Base-by-base conservation (phyloP, 2,888 invertebrate genomes). In the Pedicia rivosa region DNA sequence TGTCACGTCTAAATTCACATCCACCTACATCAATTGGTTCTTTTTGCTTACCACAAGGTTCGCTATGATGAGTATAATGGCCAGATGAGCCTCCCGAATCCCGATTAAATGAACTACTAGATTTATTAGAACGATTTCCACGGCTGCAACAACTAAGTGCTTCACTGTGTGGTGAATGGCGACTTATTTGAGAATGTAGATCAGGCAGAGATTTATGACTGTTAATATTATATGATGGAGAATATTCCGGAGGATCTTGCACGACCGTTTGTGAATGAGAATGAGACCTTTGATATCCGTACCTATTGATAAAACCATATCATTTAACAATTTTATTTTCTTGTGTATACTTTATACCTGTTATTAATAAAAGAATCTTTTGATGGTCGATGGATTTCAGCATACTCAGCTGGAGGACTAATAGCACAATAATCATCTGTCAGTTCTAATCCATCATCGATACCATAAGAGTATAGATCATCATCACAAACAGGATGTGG, bases 191-290 rank as follows among this genome's bases (percentile, higher is more conserved):
- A 12, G 74, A 70, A 48, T 78, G 78, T 35, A 81, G 62, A 54
- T 81, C 82, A 1, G 87, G 87, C 48, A 87, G 62, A 24, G 86
- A 86, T 53, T 87, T 87, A 64, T 87, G 86, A 42, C 72, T 72
- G 49, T 72, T 73, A 46, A 72, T 73, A 48, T 72, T 72, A 42
- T 63, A 63, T 20, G 57, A 52, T 14, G 55, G 52, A 22, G 52
- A 47, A 31, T 49, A 47, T 36, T 56, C 54, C 13, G 66, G 65
- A 20, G 68, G 67, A 22, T 68, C 68, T 2, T 67, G 64, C 48
- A 65, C 62, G 46, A 67, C 67, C 43, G 71, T 68, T 49, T 72
- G 72, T 1, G 70, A 73, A 50, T 72, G 71, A n/a, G 78, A 68
- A 49, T 71, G 69, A 13, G 74, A 73, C 46, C 74, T 55, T 46